Conservation (phyloP, 2,113 vertebrate species). For the Proterorhinus semilunaris region DNA sequence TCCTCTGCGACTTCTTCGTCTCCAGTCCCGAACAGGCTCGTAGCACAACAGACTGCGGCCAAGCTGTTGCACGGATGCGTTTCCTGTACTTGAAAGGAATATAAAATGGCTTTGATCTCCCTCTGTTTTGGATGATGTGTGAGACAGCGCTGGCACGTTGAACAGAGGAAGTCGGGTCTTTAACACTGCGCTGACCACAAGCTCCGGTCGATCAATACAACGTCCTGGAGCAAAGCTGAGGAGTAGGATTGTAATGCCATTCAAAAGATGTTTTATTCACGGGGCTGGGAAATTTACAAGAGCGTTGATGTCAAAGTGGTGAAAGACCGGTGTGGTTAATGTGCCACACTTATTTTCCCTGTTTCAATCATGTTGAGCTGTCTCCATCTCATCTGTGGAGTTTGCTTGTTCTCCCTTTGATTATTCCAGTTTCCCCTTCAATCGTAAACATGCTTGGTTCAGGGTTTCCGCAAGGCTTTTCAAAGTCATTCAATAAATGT, state of each 20-base stretch:
- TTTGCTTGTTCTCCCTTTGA: no score
- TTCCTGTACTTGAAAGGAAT: conserved; percentile 23
- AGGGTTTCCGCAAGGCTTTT: no score
- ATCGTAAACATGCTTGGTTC: no score
- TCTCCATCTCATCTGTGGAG: no score
- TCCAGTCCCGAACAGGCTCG: not conserved
- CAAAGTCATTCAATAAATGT: no score
- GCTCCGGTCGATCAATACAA: conserved; percentile 15
- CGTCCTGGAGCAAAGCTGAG: not conserved
- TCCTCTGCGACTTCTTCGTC: not conserved
- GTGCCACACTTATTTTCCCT: no score
- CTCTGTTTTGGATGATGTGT: conserved; percentile 18
- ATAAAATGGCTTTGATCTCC: conserved; percentile 26
- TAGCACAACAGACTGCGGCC: conserved; percentile 1
- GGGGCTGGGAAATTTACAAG: no score
- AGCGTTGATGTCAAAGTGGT: no score
- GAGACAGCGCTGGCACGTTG: conserved; percentile 5
- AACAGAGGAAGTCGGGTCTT: conserved; percentile 13
- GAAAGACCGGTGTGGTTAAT: no score
- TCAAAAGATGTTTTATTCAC: not conserved
- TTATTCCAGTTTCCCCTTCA: no score
- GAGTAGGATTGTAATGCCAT: no score
- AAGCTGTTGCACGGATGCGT: conserved; percentile 5
- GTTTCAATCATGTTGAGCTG: no score
- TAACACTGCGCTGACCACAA: conserved; percentile 18